These are phyloP conservation scores for Puntigrus tetrazona DNA, from an alignment of 2,113 vertebrate species.

Conservation along the genomic window DNA sequence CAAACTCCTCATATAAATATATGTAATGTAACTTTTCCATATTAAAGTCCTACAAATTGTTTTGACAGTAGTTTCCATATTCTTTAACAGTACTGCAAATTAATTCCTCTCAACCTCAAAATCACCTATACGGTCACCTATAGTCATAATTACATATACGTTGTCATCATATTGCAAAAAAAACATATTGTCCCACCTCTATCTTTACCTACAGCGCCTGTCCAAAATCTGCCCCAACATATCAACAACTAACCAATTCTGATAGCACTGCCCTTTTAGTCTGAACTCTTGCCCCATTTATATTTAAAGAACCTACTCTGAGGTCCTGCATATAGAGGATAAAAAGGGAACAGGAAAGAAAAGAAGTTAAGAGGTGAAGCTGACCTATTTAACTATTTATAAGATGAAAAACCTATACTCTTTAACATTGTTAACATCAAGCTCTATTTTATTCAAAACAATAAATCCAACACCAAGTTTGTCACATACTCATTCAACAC, in stretches of 20 bases:
- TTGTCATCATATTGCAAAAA: neutral
- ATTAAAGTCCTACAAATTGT: neutral
- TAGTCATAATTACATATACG: neutral
- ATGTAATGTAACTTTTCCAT: neutral
- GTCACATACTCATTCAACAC: neutral
- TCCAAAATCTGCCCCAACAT: neutral
- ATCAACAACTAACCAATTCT: neutral
- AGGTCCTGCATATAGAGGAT: neutral
- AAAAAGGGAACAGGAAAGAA: neutral
- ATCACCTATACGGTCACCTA: neutral
- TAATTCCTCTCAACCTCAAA: neutral
- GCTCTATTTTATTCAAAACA: neutral
- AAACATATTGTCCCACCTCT: neutral
- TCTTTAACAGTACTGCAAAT: neutral
- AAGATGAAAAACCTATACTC: neutral
- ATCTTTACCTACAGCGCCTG: neutral
- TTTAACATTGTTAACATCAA: neutral
- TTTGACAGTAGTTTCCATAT: neutral
- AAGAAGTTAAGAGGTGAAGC: neutral
- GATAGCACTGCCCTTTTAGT: neutral
- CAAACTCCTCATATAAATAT: neutral
- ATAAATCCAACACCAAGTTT: neutral
- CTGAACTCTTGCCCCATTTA: neutral
- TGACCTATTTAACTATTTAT: conserved; percentile 1
- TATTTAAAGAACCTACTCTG: neutral